These are phyloP conservation scores for Dallia pectoralis DNA, from an alignment of 2,797 vertebrate species.

Conservation along the genomic window DNA sequence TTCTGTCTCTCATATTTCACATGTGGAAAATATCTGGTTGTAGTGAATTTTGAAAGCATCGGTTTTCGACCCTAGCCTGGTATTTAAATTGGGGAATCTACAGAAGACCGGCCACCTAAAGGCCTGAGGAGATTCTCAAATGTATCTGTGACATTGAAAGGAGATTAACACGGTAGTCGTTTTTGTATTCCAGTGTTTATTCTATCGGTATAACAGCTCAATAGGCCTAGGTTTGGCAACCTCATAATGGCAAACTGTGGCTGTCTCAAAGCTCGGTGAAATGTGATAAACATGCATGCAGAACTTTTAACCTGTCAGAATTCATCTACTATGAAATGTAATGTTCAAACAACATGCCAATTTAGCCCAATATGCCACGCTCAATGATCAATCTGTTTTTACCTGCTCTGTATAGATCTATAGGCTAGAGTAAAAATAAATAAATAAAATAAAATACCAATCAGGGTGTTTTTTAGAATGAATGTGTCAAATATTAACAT, in stretches of 20 bases:
- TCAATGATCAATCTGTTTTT: too few relatives aligned
- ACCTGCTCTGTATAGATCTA: too few relatives aligned
- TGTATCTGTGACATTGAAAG: constrained; percentile 27
- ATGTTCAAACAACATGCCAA: too few relatives aligned
- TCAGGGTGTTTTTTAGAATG: too few relatives aligned
- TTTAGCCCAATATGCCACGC: too few relatives aligned
- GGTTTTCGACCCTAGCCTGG: constrained; percentile 50
- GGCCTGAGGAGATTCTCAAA: constrained; percentile 46
- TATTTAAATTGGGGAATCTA: not conserved
- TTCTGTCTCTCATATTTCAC: constrained; percentile 63
- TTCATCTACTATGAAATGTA: too few relatives aligned
- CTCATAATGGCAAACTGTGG: constrained; percentile 48
- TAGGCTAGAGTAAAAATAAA: too few relatives aligned
- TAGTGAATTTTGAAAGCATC: constrained; percentile 64
- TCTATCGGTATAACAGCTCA: not conserved
- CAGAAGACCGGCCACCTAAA: constrained; percentile 15
- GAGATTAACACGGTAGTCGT: constrained; percentile 27
- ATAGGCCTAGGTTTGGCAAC: constrained; percentile 38
- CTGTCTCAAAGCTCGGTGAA: too few relatives aligned
- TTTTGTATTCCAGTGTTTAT: constrained; percentile 12
- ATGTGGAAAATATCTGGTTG: constrained; percentile 66
- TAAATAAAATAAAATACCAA: too few relatives aligned
- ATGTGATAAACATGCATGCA: too few relatives aligned
- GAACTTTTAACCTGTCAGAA: too few relatives aligned
- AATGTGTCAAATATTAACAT: too few relatives aligned